Evolutionary conservation across 2,888 invertebrate species (phyloP), one percentile per base, ranked within the genome.

Genomic region (Nebria brevicollis): DNA sequence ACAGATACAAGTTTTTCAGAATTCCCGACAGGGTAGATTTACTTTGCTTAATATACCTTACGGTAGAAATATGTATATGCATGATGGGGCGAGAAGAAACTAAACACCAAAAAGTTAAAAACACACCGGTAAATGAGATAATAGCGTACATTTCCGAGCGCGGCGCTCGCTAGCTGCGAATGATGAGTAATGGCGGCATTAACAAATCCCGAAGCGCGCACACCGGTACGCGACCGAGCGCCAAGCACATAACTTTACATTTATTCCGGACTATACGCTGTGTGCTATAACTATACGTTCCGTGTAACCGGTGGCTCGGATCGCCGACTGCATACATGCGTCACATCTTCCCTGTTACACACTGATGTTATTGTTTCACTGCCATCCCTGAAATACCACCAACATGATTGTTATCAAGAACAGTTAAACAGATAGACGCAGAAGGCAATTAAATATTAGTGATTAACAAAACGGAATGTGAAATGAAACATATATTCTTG

Each of bases 121-220:
- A 74, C 54, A 54, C 54, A 8, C 65, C 75, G 80, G 77, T 81
- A 82, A 82, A 82, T 82, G 80, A 77, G 82, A 82, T 82, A 81
- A 81, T 82, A 77, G 68, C 64, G 80, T 25, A 72, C 75, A 77
- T 75, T 81, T 77, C 74, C 66, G 66, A 20, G 65, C 64, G 75
- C 77, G 43, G 26, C 68, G 68, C 68, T 20, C 20, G 68, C 26
- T 68, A 8, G 68, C 68, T 68, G 65, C 20, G 72, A 81, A 82
- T 82, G 81, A 82, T 82, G 81, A 82, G 81, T 77, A 77, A 82
- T 81, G 43, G 82, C 77, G 43, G 73, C 73, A 73, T 73, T 73
- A 73, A 73, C 73, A 73, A 73, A 73, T 73, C 73, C 73, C 73
- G 73, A 73, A 73, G 73, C 73, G 73, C 43, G 41, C 41, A 15